Conservation (phyloP, 2,113 vertebrate genomes). For the Pterocles orientalis region DNA sequence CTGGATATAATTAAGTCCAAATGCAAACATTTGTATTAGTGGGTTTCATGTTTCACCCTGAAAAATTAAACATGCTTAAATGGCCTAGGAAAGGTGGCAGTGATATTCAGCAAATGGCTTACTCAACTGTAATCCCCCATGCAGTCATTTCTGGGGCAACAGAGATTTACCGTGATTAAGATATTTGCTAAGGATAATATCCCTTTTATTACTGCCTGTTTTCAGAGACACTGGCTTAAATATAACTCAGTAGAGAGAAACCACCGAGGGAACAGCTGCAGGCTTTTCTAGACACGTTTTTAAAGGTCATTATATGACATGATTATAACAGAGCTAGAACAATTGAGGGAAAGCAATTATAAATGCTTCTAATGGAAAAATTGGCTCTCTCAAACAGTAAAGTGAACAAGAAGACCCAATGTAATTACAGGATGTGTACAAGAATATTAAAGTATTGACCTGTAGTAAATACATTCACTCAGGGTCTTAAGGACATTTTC, state of each 20-base stretch:
- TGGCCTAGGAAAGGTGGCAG: conserved; percentile 63
- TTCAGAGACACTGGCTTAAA: conserved; percentile 63
- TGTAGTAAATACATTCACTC: not conserved
- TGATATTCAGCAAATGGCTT: conserved; percentile 72
- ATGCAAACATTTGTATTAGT: conserved; percentile 62
- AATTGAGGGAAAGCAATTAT: conserved; percentile 15
- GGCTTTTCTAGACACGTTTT: conserved; percentile 49
- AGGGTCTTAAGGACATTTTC: not conserved
- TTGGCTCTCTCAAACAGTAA: not conserved
- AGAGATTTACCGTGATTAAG: conserved; percentile 68
- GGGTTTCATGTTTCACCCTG: conserved; percentile 65
- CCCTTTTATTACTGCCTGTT: conserved; percentile 62
- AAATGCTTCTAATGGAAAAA: conserved; percentile 11
- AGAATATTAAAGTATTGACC: not conserved
- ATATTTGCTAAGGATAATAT: conserved; percentile 70
- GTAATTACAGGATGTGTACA: not conserved
- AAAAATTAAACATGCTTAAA: conserved; percentile 68
- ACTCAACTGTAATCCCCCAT: conserved; percentile 48
- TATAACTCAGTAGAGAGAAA: conserved; percentile 15
- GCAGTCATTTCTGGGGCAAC: conserved; percentile 71
- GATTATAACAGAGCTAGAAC: not conserved
- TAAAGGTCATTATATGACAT: conserved; percentile 38
- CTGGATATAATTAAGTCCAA: conserved; percentile 68
- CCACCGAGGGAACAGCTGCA: conserved; percentile 57
- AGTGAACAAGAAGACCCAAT: not conserved